Evolutionary conservation across 2,797 vertebrate species (phyloP), one percentile per base, ranked within the genome.

Genomic region (Lithobates pipiens): DNA sequence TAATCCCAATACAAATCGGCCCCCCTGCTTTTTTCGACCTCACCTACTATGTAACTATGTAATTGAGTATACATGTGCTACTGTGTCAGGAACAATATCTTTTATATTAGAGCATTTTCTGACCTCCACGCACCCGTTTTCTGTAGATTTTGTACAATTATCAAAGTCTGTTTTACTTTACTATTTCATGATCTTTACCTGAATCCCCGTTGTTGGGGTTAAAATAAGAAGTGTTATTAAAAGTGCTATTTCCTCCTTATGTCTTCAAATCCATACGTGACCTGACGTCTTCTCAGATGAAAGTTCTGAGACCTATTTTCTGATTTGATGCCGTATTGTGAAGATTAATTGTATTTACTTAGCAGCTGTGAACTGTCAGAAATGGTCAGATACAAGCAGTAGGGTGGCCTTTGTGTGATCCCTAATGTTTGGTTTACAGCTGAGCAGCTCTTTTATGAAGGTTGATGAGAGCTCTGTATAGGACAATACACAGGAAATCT

Each of bases 401-500:
- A 3, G 44, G 44, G 13, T 4, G 15, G 44, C n/a, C 15, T 67
- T 77, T 25, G 8, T 32, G 65, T 13, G 21, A 5, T 7, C 7
- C 2, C 3, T 42, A 3, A 8, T 80, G 46, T 80, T 71, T 15
- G 15, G 1, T 71, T 57, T 71, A 57, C 68, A 57, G 78, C 44
- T 71, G 3, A 54, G 16, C 78, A 34, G 67, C 29, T 71, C 46
- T 80, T 50, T 57, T 80, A 50, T 70, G 18, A 16, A 4, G 25
- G 25, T 32, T 15, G 10, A 71, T 32, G 34, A 54, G 29, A 34
- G 27, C 1, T 16, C 13, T 21, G 27, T 50, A 16, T 1, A 80
- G 78, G 67, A 80, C 46, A 80, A 39, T 71, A 32, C 32, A 71
- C 68, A 57, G 78, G 68, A 71, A 71, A 36, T 80, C 27, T 57